These are phyloP conservation scores for Typhlichthys eigenmanni DNA, from an alignment of 2,797 vertebrate genomes.

Conservation along the genomic window DNA sequence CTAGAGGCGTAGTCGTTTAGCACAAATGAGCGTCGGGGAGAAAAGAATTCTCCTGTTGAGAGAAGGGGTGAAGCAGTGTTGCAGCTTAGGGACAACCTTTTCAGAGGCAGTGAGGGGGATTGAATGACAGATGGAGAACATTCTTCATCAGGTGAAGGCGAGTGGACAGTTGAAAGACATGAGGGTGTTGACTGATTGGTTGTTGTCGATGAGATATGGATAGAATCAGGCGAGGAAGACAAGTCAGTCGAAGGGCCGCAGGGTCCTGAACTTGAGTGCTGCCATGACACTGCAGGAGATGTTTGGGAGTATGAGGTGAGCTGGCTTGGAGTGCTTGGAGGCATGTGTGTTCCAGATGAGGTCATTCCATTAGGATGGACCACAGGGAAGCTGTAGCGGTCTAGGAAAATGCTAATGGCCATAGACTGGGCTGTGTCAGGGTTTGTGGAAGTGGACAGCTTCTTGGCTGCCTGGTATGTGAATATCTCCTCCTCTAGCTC, in stretches of 20 bases:
- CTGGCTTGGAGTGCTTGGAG: background rate
- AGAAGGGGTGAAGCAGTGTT: slow-evolving; percentile 3
- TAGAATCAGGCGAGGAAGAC: slow-evolving; percentile 7
- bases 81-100: background rate
- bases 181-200: background rate
- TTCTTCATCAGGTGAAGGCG: too few species aligned
- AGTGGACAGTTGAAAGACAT: too few species aligned
- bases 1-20: slow-evolving; percentile 62
- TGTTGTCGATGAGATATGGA: background rate
- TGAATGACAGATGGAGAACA: background rate
- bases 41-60: background rate
- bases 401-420: slow-evolving; percentile 78
- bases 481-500: slow-evolving; percentile 69
- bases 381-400: slow-evolving; percentile 79
- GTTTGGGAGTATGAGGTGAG: background rate
- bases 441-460: slow-evolving; percentile 78
- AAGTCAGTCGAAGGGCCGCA: background rate
- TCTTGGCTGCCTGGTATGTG: slow-evolving; percentile 75
- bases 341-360: slow-evolving; percentile 8
- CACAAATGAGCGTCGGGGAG: background rate
- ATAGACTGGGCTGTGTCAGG: slow-evolving; percentile 71
- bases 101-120: background rate
- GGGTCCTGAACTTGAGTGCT: background rate
- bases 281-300: background rate
- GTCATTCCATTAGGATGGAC: slow-evolving; percentile 68